phyloP scores from a whole-genome alignment of 2,797 vertebrate species.

The Sebastes itinus region DNA sequence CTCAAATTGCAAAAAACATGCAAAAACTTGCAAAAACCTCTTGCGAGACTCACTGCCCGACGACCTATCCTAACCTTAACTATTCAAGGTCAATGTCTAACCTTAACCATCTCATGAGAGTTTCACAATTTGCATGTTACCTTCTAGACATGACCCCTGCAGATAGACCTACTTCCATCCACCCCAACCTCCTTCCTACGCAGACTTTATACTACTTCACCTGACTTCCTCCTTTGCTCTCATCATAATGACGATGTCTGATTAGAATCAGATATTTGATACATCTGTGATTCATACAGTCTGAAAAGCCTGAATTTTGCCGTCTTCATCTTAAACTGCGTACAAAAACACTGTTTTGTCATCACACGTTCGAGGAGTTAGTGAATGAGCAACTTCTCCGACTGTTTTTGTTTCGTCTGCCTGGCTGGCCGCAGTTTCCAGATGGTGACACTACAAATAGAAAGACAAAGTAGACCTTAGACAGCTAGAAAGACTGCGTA shows the following conservation, averaged over 20 bases:
- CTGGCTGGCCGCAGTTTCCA: conserved; percentile 23
- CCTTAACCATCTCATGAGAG: too few relatives aligned
- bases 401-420: conserved; percentile 32
- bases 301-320: background rate
- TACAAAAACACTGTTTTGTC: background rate
- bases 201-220: background rate
- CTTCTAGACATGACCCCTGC: too few relatives aligned
- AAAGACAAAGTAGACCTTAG: conserved; percentile 36
- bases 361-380: background rate
- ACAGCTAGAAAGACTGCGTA: conserved; percentile 23
- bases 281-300: background rate
- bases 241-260: background rate
- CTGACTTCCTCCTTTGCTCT: background rate
- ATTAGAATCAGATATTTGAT: too few relatives aligned
- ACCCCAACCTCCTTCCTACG: background rate
- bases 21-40: too few relatives aligned
- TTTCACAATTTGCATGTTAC: too few relatives aligned
- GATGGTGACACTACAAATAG: conserved; percentile 35
- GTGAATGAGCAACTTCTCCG: conserved; percentile 10
- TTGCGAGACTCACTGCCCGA: too few relatives aligned
- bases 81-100: too few relatives aligned
- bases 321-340: background rate
- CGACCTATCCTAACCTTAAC: too few relatives aligned
- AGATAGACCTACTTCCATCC: background rate
- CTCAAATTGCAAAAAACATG: too few relatives aligned